A percentile compares a stretch with the other conserved stretches of the same genome.
phyloP scores from a whole-genome alignment of 2,888 invertebrate genomes.

The Spisula subtruncata region DNA sequence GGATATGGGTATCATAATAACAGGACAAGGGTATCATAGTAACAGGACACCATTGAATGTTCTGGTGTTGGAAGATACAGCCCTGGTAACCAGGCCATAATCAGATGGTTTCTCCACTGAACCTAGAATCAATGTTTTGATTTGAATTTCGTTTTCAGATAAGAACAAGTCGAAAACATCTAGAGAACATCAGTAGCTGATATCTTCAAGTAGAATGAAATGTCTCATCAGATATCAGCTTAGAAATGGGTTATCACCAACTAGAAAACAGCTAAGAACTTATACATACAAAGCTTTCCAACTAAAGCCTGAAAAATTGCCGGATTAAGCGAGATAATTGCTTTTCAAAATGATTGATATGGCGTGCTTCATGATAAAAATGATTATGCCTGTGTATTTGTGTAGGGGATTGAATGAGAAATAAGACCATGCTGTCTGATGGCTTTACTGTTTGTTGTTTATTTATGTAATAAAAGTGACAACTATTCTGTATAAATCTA shows the following conservation, averaged over 20 bases:
- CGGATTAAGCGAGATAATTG: slow-evolving; percentile 55
- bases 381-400: slow-evolving; percentile 46
- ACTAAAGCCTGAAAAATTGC: slow-evolving; percentile 62
- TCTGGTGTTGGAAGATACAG: neutral
- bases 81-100: neutral
- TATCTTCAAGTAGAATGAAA: slow-evolving; percentile 46
- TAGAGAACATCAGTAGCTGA: neutral
- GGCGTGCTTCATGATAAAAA: slow-evolving; percentile 49
- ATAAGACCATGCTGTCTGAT: neutral
- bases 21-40: no score
- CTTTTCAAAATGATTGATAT: slow-evolving; percentile 63
- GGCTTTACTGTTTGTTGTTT: slow-evolving; percentile 29
- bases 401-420: slow-evolving; percentile 24
- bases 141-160: slow-evolving; percentile 46
- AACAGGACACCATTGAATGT: neutral
- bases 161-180: neutral
- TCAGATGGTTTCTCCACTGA: slow-evolving; percentile 11
- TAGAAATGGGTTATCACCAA: slow-evolving; percentile 52
- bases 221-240: slow-evolving; percentile 35
- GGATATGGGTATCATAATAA: no score
- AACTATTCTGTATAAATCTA: neutral
- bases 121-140: slow-evolving; percentile 59
- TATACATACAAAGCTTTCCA: slow-evolving; percentile 39
- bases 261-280: slow-evolving; percentile 30
- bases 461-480: slow-evolving; percentile 28